Percentiles rank a stretch among this genome's conserved stretches.
Evolutionary conservation across 1,140 invertebrate species (phyloP).

Genomic region (Zaprionus taronus): DNA sequence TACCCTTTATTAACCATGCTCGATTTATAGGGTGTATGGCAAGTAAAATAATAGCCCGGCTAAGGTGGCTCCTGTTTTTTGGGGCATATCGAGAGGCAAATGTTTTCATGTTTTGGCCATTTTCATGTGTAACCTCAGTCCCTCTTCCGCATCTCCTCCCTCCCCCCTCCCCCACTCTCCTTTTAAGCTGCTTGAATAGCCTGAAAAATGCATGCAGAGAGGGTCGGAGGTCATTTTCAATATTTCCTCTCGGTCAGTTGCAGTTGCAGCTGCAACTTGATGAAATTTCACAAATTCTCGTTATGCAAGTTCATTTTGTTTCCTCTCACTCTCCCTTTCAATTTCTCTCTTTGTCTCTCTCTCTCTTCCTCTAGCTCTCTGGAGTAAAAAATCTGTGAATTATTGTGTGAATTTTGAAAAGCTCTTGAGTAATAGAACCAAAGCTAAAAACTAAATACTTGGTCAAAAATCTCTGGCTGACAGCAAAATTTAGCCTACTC

Average conservation of each 20-base stretch:
- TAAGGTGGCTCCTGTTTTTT: neutral
- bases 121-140: neutral
- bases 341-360: neutral
- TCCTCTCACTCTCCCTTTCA: neutral
- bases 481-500: neutral
- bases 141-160: neutral
- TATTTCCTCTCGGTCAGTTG: constrained; percentile 24
- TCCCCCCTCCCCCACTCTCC: neutral
- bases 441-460: neutral
- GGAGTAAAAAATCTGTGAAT: neutral
- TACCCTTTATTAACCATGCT: neutral
- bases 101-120: constrained; percentile 19
- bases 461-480: neutral
- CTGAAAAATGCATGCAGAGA: constrained; percentile 19
- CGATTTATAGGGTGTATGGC: neutral
- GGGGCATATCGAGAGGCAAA: constrained; percentile 8
- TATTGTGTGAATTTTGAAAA: constrained; percentile 22
- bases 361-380: neutral
- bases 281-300: constrained; percentile 32
- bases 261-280: constrained; percentile 30
- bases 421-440: constrained; percentile 16
- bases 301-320: constrained; percentile 15
- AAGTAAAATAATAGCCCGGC: constrained; percentile 2
- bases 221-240: constrained; percentile 8
- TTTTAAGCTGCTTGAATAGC: constrained; percentile 2